Evolutionary conservation across 2,797 vertebrate genomes (phyloP).

Genomic region (Dermochelys coriacea): DNA sequence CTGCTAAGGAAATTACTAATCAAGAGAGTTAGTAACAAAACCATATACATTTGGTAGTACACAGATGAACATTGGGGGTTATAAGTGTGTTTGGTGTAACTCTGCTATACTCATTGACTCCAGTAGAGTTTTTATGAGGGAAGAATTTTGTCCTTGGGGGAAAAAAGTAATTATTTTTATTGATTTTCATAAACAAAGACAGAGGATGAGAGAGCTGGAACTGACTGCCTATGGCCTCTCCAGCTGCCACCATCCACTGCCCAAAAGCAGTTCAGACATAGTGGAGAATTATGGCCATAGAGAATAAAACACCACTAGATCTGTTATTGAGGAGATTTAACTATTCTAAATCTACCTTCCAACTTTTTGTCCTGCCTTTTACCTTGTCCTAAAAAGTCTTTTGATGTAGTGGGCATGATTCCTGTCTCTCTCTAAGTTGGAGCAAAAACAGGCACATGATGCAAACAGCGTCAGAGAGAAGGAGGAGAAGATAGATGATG

Average conservation of each 20-base stretch:
- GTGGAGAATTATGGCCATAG: background rate
- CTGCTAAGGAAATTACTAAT: background rate
- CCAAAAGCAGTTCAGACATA: background rate
- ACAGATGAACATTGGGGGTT: background rate
- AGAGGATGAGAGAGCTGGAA: background rate
- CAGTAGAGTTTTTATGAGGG: background rate
- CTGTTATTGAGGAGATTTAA: background rate
- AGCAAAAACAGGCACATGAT: background rate
- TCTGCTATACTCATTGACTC: background rate
- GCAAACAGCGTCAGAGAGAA: background rate
- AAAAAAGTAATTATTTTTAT: background rate
- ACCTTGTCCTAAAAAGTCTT: background rate
- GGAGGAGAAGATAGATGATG: background rate
- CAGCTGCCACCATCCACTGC: background rate
- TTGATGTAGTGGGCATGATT: fast-evolving
- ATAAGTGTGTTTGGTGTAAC: background rate
- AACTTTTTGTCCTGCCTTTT: background rate
- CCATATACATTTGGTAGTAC: fast-evolving
- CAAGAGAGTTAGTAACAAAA: background rate
- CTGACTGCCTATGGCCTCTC: background rate
- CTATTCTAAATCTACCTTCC: background rate
- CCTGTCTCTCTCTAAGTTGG: too few relatives aligned
- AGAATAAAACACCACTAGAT: background rate
- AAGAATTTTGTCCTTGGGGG: background rate
- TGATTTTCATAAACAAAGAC: background rate